phyloP scores from a whole-genome alignment of 2,113 vertebrate genomes.

The Neoarius graeffei region DNA sequence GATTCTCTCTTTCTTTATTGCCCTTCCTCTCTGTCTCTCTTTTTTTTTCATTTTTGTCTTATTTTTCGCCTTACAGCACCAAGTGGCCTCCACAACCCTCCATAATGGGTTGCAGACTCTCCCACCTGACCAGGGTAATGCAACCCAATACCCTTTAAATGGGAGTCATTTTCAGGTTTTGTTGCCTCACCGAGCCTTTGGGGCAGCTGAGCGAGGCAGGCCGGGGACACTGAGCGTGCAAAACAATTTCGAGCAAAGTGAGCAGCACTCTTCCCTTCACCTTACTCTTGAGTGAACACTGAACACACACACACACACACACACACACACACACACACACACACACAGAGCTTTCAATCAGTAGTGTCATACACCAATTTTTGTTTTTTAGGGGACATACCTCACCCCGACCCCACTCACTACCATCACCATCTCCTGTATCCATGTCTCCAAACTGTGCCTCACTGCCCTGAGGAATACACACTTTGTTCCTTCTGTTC shows the following conservation, averaged over 20 bases:
- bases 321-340: neutral
- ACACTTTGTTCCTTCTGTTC: neutral
- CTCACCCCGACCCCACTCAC: neutral
- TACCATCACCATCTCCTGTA: neutral
- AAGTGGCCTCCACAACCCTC: slow-evolving; percentile 56
- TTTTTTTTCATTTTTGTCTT: slow-evolving; percentile 48
- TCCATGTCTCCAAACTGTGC: neutral
- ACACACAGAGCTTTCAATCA: slow-evolving; percentile 52
- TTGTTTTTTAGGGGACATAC: slow-evolving; percentile 18
- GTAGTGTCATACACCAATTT: slow-evolving; percentile 37
- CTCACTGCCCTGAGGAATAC: neutral
- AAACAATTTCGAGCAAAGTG: slow-evolving; percentile 56
- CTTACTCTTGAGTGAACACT: slow-evolving; percentile 36
- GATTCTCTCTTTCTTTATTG: slow-evolving; percentile 19
- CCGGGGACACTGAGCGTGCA: slow-evolving; percentile 50
- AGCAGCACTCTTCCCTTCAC: slow-evolving; percentile 50
- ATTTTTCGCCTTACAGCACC: slow-evolving; percentile 51
- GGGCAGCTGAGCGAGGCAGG: slow-evolving; percentile 57
- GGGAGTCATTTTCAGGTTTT: slow-evolving; percentile 62
- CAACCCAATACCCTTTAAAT: slow-evolving; percentile 64
- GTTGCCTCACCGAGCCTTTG: slow-evolving; percentile 65
- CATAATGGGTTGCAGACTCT: slow-evolving; percentile 57
- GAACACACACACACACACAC: slow-evolving; percentile 28
- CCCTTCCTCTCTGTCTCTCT: neutral
- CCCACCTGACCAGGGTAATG: slow-evolving; percentile 63